Evolutionary conservation across 2,113 vertebrate genomes (phyloP), one percentile per base, ranked within the genome.

Genomic region (Lepisosteus osseus): DNA sequence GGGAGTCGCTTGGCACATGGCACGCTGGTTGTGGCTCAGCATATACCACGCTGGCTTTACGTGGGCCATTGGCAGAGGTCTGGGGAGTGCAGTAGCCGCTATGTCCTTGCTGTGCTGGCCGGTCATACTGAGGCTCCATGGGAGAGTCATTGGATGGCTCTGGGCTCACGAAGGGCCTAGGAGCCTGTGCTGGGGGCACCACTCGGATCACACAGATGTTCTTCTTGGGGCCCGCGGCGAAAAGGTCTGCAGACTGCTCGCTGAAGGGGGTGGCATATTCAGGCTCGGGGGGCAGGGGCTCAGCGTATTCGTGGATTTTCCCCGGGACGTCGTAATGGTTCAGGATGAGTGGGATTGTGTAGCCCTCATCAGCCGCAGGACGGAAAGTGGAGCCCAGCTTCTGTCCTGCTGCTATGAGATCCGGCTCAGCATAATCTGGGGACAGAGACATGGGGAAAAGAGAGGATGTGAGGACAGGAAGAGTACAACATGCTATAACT

Each of bases 231-330:
- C 75, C 67, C 0, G 17, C 43, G 61, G 77, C 29, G 0, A 47
- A 1, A 0, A 71, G 69, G 47, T 93, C 88, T 0, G 66, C 44
- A 1, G 68, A 66, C 67, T 76, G 89, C 13, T 95, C 94, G 0
- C 73, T 43, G 78, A 95, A 94, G 0, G 94, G 95, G 0, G 89
- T 95, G 64, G 95, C 95, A 0, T 96, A 96, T 72, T 96, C 94
- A 0, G 94, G 93, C 80, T 95, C 94, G 0, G 88, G 89, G 0
- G 87, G 90, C 72, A 95, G 86, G 0, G 94, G 95, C 76, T 94
- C 91, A 0, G 93, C 90, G 0, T 96, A 95, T 69, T 94, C 92
- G 0, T 94, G 92, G 17, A 88, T 68, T 62, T 79, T 81, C 1
- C 88, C 89, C 0, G 94, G 94, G 0, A 90, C 80, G 12, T 92